phyloP scores from a whole-genome alignment of 1,140 invertebrate genomes.

The Phymastichus coffea region DNA sequence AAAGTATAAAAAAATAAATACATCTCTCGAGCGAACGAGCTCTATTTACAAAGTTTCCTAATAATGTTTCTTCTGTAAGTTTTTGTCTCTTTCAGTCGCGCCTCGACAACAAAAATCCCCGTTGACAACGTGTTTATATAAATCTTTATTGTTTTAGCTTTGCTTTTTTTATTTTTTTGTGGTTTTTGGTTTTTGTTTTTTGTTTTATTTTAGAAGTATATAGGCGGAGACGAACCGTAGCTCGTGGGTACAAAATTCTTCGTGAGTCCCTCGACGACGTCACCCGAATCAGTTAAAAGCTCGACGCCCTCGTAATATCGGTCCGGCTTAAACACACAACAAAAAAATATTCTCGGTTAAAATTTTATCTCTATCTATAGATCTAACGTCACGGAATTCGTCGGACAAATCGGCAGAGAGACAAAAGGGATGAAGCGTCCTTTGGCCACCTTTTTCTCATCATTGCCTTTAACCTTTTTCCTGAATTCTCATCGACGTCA shows the following conservation, averaged over 20 bases:
- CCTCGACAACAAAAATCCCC: not conserved
- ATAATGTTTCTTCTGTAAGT: constrained; percentile 4
- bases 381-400: constrained; percentile 18
- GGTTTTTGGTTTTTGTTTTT: not conserved
- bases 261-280: constrained; percentile 25
- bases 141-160: constrained; percentile 11
- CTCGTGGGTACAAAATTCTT: constrained; percentile 24
- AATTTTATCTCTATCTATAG: not conserved
- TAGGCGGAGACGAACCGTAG: constrained; percentile 23
- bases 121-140: too few species aligned
- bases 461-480: constrained; percentile 9
- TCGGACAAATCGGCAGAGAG: constrained; percentile 10
- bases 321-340: constrained; percentile 28
- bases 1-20: constrained; percentile 25
- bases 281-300: constrained; percentile 25
- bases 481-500: not conserved
- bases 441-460: not conserved
- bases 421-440: not conserved
- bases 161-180: not conserved
- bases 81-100: too few species aligned
- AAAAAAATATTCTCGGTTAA: constrained; percentile 27
- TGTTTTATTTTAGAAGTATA: constrained; percentile 9
- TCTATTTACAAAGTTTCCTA: constrained; percentile 18
- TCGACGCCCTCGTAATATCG: constrained; percentile 21
- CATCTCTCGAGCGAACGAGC: constrained; percentile 2